Evolutionary conservation across 2,797 vertebrate genomes (phyloP), one percentile per base, ranked within the genome.

Genomic region (Cyclopterus lumpus): DNA sequence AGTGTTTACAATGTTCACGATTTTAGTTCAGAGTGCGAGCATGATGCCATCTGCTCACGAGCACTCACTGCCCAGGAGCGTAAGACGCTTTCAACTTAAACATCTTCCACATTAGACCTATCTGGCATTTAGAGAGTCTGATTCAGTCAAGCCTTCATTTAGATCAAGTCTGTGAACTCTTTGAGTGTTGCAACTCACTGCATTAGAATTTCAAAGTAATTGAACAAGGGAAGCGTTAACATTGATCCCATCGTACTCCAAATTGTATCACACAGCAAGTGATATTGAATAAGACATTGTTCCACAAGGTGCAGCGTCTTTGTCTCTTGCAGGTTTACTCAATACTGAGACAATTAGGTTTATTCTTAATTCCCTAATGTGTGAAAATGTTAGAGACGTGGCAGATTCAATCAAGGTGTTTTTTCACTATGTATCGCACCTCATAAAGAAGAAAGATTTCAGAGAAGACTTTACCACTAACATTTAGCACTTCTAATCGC

Each of bases 171-270:
- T 54, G 79, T 60, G 55, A 83, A 77, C 51, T 77, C 58, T 38
- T 4, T 4, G 34, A 68, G 22, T 59, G 16, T n/a, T 63, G 53
- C 30, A 54, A 49, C 22, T 49, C 18, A 12, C 61, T 34, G 55
- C 54, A 54, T 67, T 63, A 49, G 40, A 71, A 62, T 76, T 80
- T 68, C 34, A 70, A 49, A 77, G 57, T 57, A 51, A 77, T 14
- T 70, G 51, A 80, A 67, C 48, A 58, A 77, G 32, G 22, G 14
- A 22, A 74, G 28, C 0, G 8, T 34, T 22, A 48, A 24, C 49
- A 83, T 82, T 68, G 78, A 85, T 79, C 64, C 6, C 53, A 67
- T 77, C 71, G 76, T 64, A 28, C 49, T 64, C 44, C 36, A 83
- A 75, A 69, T 67, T 40, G 48, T 67, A 42, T 70, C 67, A 46